Evolutionary conservation across 2,888 invertebrate species (phyloP).

Genomic region (Lacanobia oleracea): DNA sequence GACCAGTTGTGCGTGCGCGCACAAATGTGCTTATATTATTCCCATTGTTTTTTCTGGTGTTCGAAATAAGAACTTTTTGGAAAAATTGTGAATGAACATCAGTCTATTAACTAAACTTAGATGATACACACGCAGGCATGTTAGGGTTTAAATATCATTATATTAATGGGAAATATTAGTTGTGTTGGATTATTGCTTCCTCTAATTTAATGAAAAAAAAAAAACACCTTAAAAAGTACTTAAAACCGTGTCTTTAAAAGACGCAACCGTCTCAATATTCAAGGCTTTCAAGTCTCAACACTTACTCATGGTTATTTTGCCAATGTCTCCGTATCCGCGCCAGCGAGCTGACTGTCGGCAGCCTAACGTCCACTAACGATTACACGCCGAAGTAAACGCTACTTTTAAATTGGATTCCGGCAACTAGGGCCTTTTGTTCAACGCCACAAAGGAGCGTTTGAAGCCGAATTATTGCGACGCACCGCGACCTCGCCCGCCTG

Average conservation of each 20-base stretch:
- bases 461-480: slow-evolving; percentile 53
- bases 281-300: background rate
- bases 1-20: too few species aligned
- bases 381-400: slow-evolving; percentile 77
- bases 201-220: background rate
- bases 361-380: slow-evolving; percentile 70
- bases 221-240: background rate
- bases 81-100: background rate
- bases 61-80: background rate
- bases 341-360: slow-evolving; percentile 31
- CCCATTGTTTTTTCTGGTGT: background rate
- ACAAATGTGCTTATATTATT: background rate
- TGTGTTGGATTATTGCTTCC: too few species aligned
- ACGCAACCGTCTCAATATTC: slow-evolving; percentile 13
- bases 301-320: background rate
- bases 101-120: too few species aligned
- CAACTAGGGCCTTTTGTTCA: slow-evolving; percentile 70
- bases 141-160: too few species aligned
- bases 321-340: background rate
- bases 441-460: slow-evolving; percentile 62
- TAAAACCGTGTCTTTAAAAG: background rate
- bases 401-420: slow-evolving; percentile 81
- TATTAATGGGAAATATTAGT: too few species aligned
- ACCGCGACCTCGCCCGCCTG: slow-evolving; percentile 16
- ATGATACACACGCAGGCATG: too few species aligned